A percentile compares a stretch with the other conserved stretches of the same genome.
These are phyloP conservation scores for Brachionus plicatilis DNA, from an alignment of 1,140 invertebrate species.

Conservation along the genomic window DNA sequence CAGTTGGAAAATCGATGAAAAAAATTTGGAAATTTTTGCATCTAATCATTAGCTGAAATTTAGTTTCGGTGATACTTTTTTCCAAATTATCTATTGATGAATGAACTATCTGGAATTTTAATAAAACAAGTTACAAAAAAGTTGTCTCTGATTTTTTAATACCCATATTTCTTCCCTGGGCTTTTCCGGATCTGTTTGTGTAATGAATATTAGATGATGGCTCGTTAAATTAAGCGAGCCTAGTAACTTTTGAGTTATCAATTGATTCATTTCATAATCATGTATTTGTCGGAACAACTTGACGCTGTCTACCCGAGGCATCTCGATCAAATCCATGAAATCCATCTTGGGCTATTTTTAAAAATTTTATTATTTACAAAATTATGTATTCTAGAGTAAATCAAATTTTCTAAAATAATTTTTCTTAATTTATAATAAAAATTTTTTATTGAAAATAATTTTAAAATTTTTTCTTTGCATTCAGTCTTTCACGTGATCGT, in stretches of 20 bases:
- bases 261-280: neutral
- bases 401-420: neutral
- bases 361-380: neutral
- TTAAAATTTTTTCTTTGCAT: neutral
- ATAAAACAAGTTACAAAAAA: neutral
- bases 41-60: conserved; percentile 14
- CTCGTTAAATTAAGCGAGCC: conserved; percentile 19
- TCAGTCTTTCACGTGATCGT: conserved; percentile 6
- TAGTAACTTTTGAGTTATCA: neutral
- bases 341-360: neutral
- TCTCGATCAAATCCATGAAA: conserved; percentile 40
- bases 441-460: neutral
- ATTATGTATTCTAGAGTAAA: neutral
- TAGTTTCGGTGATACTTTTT: neutral
- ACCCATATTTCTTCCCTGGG: conserved; percentile 31
- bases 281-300: neutral
- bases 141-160: neutral
- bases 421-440: neutral
- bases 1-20: conserved; percentile 24
- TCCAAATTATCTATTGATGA: conserved; percentile 22
- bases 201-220: conserved; percentile 35
- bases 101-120: conserved; percentile 9
- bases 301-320: conserved; percentile 9
- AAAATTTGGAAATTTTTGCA: conserved; percentile 35
- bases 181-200: neutral